phyloP scores from a whole-genome alignment of 1,140 invertebrate genomes.

The Dinothrombium tinctorium region DNA sequence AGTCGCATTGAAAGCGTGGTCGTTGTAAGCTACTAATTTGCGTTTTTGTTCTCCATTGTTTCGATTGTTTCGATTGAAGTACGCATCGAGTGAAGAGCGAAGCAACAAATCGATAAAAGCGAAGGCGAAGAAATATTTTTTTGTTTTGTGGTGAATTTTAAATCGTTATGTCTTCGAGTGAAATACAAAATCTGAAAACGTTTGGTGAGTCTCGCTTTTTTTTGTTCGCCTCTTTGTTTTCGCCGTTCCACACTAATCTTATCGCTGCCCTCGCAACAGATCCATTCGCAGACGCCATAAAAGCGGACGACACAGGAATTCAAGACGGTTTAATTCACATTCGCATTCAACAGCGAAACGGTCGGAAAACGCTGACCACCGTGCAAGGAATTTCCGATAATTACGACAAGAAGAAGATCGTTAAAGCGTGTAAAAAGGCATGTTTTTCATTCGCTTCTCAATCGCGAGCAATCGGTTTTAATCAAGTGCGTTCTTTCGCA shows the following conservation, averaged over 20 bases:
- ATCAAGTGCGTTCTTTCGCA: conserved; percentile 22
- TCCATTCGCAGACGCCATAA: conserved; percentile 86
- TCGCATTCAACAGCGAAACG: conserved; percentile 99
- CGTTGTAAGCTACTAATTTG: no score
- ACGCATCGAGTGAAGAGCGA: no score
- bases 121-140: no score
- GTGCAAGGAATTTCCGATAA: conserved; percentile 87
- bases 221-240: background rate
- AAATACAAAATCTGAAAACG: conserved; percentile 87
- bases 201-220: conserved; percentile 37
- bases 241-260: background rate
- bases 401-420: conserved; percentile 99
- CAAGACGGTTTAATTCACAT: conserved; percentile 98
- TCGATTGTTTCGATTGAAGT: no score
- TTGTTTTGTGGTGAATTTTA: no score
- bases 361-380: conserved; percentile 96
- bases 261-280: conserved; percentile 20
- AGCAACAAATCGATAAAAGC: no score
- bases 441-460: conserved; percentile 8
- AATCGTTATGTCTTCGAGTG: no score
- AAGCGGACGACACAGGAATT: conserved; percentile 87
- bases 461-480: background rate
- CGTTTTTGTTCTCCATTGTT: no score
- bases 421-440: conserved; percentile 97
- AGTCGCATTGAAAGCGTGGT: no score